Conservation (phyloP, 1,140 invertebrate genomes). For the Augochlora pura region DNA sequence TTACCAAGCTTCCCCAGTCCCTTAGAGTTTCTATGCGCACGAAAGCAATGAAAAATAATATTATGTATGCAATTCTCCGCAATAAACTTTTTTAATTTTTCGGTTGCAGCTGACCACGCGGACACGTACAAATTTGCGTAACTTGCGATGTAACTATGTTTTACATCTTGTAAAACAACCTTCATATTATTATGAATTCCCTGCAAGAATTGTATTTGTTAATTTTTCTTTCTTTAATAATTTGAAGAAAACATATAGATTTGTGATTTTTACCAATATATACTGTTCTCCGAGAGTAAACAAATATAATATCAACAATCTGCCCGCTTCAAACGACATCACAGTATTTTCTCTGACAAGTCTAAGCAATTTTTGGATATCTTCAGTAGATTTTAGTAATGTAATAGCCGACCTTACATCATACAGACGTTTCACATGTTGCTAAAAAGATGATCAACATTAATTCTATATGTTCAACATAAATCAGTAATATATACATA, state of each 20-base stretch:
- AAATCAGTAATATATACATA: neutral
- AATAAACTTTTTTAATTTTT: conserved; percentile 52
- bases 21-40: conserved; percentile 45
- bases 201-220: conserved; percentile 31
- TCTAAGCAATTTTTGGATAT: conserved; percentile 52
- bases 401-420: conserved; percentile 50
- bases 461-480: no score
- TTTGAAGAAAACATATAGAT: neutral
- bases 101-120: conserved; percentile 37
- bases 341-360: conserved; percentile 49
- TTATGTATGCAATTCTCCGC: conserved; percentile 50
- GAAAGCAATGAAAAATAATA: conserved; percentile 61
- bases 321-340: conserved; percentile 52
- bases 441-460: conserved; percentile 36
- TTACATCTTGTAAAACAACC: conserved; percentile 39
- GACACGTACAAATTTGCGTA: conserved; percentile 56
- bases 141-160: conserved; percentile 21
- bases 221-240: neutral
- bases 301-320: conserved; percentile 51
- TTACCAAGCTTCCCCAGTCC: conserved; percentile 51
- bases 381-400: conserved; percentile 44
- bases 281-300: conserved; percentile 54
- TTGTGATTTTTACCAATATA: conserved; percentile 57
- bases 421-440: conserved; percentile 58
- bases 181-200: conserved; percentile 54